Conservation (phyloP, 2,113 vertebrate species). For the Hiodon tergisus region DNA sequence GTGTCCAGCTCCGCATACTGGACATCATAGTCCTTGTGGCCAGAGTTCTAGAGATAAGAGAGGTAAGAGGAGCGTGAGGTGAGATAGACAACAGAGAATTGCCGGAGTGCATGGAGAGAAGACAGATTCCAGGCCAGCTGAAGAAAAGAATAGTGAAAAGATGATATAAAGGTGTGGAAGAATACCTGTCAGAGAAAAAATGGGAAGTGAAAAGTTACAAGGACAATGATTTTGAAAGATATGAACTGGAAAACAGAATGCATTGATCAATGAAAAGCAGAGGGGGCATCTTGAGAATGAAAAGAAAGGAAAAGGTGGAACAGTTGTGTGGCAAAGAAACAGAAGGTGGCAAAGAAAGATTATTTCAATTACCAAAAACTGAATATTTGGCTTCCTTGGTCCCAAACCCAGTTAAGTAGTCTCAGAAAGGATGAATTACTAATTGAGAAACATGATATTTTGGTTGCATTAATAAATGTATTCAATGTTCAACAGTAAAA, state of each 20-base stretch:
- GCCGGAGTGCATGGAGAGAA: not conserved
- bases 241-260: not conserved
- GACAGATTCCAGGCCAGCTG: not conserved
- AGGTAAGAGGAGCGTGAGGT: constrained; percentile 60
- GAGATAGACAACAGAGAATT: constrained; percentile 21
- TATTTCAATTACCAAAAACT: not conserved
- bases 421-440: no score
- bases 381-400: constrained; percentile 12
- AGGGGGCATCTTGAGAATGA: not conserved
- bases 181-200: not conserved
- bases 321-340: not conserved
- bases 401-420: not conserved
- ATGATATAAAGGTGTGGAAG: not conserved
- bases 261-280: not conserved
- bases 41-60: constrained; percentile 81
- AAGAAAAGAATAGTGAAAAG: not conserved
- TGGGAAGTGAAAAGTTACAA: not conserved
- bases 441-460: no score
- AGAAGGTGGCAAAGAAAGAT: not conserved
- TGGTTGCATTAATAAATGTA: not conserved
- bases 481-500: not conserved
- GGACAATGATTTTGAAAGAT: not conserved
- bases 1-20: constrained; percentile 91
- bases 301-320: constrained; percentile 18
- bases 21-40: constrained; percentile 78